Conservation (phyloP, 2,888 invertebrate species). For the Cartodere bifasciata region DNA sequence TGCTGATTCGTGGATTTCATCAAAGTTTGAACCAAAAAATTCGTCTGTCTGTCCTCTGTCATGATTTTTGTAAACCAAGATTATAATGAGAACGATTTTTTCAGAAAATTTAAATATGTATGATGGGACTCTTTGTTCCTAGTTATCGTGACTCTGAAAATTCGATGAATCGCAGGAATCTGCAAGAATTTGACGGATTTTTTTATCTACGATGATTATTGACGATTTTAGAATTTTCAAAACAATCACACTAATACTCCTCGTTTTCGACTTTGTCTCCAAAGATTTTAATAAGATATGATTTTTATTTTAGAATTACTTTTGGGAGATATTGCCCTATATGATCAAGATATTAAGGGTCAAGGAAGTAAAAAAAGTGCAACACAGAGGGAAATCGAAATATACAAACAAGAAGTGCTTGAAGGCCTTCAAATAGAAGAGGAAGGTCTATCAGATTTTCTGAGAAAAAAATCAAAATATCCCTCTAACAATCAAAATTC, state of each 20-base stretch:
- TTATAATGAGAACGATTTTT: too few species aligned
- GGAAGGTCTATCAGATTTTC: constrained; percentile 63
- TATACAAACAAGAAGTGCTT: constrained; percentile 68
- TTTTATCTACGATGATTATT: too few species aligned
- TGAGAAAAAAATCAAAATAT: constrained; percentile 58
- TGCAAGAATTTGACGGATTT: too few species aligned
- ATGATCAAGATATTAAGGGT: constrained; percentile 28
- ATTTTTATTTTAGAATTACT: constrained; percentile 54
- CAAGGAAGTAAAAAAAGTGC: constrained; percentile 21
- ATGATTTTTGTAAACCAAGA: too few species aligned
- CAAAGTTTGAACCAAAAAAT: too few species aligned
- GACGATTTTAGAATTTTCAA: too few species aligned
- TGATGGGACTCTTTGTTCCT: too few species aligned
- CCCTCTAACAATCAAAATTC: constrained; percentile 29
- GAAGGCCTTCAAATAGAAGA: constrained; percentile 78
- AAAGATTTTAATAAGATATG: constrained; percentile 8
- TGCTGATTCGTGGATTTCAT: too few species aligned
- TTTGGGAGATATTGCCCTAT: constrained; percentile 73
- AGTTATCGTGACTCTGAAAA: too few species aligned
- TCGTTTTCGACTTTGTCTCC: background rate
- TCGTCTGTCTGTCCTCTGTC: too few species aligned
- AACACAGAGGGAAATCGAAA: constrained; percentile 66
- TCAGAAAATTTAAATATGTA: too few species aligned
- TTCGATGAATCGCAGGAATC: too few species aligned
- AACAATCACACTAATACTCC: constrained; percentile 3